Evolutionary conservation across 2,888 invertebrate genomes (phyloP).

Genomic region (Arrhopalites spinosus): DNA sequence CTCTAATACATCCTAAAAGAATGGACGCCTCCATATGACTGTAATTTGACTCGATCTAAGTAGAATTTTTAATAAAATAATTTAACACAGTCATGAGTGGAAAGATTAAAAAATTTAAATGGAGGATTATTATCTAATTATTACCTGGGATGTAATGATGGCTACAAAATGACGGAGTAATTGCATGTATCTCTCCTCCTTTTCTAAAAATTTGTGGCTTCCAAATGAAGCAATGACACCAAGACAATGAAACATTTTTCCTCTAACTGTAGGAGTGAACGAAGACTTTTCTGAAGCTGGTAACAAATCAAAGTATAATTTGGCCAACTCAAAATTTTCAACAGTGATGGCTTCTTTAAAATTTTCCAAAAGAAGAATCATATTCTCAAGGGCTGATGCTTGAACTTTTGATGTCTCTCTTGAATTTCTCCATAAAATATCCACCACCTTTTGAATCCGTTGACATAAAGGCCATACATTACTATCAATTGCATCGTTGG

Average conservation of each 20-base stretch:
- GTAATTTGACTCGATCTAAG: conserved; percentile 49
- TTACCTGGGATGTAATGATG: conserved; percentile 47
- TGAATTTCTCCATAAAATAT: conserved; percentile 39
- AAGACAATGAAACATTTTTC: conserved; percentile 51
- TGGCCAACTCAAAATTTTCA: conserved; percentile 35
- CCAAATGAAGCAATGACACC: conserved; percentile 45
- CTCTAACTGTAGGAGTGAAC: conserved; percentile 51
- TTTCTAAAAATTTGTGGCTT: conserved; percentile 33
- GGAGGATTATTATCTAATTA: not conserved
- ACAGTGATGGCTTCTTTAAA: conserved; percentile 33
- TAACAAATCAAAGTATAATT: conserved; percentile 42
- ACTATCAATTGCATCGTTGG: too few species aligned
- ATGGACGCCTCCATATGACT: conserved; percentile 50
- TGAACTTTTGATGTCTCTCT: conserved; percentile 49
- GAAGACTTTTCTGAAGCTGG: conserved; percentile 41
- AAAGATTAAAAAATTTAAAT: not conserved
- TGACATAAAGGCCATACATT: not conserved
- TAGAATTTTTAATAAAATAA: not conserved
- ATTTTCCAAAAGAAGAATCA: conserved; percentile 43
- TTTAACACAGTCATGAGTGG: not conserved
- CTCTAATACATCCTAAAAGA: conserved; percentile 49
- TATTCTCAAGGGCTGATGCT: conserved; percentile 47
- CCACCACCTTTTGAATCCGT: conserved; percentile 30
- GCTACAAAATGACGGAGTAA: conserved; percentile 41
- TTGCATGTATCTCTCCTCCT: conserved; percentile 32